Evolutionary conservation across 23 tunicate genomes (phyloP).

Genomic region (Trididemnum nubilum): DNA sequence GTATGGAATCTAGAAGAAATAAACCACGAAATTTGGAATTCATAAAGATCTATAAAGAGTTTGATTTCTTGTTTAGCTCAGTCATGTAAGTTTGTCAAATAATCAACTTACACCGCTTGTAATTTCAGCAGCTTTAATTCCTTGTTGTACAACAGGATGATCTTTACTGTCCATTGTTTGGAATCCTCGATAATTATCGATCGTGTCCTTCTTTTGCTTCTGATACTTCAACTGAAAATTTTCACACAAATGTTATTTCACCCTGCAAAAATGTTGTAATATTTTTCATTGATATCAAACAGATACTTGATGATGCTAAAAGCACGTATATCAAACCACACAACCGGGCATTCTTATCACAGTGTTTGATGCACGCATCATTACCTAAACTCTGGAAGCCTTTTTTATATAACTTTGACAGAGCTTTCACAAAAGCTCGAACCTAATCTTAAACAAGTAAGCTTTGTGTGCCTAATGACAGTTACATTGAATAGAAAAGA

Average conservation of each 20-base stretch:
- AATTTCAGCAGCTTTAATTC: conserved; percentile 62
- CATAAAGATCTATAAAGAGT: neutral
- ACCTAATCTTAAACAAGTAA: too few species aligned
- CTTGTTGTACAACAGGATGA: conserved; percentile 89
- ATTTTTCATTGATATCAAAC: too few species aligned
- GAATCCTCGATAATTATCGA: conserved; percentile 79
- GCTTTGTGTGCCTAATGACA: too few species aligned
- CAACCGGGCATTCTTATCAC: too few species aligned
- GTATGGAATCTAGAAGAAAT: conserved; percentile 56
- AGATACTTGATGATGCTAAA: too few species aligned
- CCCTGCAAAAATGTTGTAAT: conserved; percentile 79
- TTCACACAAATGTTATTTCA: conserved; percentile 1
- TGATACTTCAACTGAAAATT: conserved; percentile 65
- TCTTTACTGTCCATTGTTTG: conserved; percentile 88
- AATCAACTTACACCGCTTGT: conserved; percentile 25
- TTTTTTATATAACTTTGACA: too few species aligned
- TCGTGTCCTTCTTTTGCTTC: conserved; percentile 61
- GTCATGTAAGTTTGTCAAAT: neutral
- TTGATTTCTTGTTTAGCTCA: too few species aligned
- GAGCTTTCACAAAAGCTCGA: too few species aligned
- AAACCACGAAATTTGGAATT: neutral
- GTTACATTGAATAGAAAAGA: too few species aligned
- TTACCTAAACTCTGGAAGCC: too few species aligned
- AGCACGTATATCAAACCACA: too few species aligned
- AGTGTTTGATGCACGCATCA: too few species aligned